phyloP scores from a whole-genome alignment of 2,888 invertebrate genomes.

The Smittia aterrima region DNA sequence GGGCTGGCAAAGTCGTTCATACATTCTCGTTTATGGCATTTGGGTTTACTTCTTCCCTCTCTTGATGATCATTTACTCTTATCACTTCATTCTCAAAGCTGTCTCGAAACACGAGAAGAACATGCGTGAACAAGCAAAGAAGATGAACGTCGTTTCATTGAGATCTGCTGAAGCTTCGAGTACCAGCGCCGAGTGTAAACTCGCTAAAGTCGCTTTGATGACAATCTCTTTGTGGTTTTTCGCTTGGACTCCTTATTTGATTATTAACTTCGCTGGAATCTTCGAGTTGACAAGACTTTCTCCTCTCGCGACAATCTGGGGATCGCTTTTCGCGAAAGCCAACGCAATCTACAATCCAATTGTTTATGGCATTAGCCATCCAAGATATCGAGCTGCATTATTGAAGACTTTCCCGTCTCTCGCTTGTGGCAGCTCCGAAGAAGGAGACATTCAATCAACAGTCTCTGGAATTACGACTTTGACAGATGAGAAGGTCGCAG shows the following conservation, averaged over 20 bases:
- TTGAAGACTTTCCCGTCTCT: slow-evolving; percentile 18
- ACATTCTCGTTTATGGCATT: slow-evolving; percentile 57
- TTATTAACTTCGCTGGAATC: slow-evolving; percentile 78
- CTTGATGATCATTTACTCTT: slow-evolving; percentile 42
- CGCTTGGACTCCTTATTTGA: slow-evolving; percentile 88
- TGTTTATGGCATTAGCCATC: slow-evolving; percentile 86
- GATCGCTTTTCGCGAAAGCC: slow-evolving; percentile 87
- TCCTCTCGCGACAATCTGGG: slow-evolving; percentile 83
- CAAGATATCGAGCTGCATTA: slow-evolving; percentile 70
- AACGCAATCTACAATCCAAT: slow-evolving; percentile 89
- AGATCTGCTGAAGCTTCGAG: slow-evolving; percentile 74
- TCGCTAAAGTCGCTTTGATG: slow-evolving; percentile 87
- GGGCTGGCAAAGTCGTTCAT: slow-evolving; percentile 58
- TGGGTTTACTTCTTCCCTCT: slow-evolving; percentile 52
- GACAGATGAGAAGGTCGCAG: slow-evolving; percentile 32
- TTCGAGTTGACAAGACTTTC: slow-evolving; percentile 71
- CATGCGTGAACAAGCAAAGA: slow-evolving; percentile 88
- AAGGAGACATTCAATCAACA: slow-evolving; percentile 41
- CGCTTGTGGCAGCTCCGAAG: slow-evolving; percentile 45
- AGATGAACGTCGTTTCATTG: slow-evolving; percentile 88
- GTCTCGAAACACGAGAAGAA: slow-evolving; percentile 80
- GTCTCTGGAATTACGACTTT: slow-evolving; percentile 42
- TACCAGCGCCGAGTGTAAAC: slow-evolving; percentile 80
- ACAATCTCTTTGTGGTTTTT: slow-evolving; percentile 88
- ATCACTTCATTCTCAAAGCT: slow-evolving; percentile 56